A percentile compares a stretch with the other conserved stretches of the same genome.
Conservation (phyloP, 1,140 invertebrate species). For the Anastatus disparis region DNA sequence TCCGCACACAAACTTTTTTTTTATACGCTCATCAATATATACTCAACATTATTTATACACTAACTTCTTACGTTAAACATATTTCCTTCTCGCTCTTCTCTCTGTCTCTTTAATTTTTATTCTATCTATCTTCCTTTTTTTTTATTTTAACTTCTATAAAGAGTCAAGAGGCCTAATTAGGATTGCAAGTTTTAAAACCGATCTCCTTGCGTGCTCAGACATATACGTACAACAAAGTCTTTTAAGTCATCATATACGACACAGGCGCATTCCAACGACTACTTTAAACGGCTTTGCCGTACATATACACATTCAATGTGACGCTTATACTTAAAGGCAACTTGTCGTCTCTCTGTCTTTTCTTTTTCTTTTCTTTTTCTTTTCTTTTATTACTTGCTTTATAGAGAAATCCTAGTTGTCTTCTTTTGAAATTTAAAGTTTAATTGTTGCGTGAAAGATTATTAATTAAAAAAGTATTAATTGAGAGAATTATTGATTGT, state of each 20-base stretch:
- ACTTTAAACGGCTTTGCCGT: conserved; percentile 17
- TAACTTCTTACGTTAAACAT: too few species aligned
- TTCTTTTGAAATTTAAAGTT: too few species aligned
- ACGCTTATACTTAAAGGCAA: background rate
- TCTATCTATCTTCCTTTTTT: background rate
- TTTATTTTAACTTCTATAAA: too few species aligned
- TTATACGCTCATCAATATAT: too few species aligned
- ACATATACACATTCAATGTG: background rate
- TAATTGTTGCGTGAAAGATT: too few species aligned
- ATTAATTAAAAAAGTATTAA: too few species aligned
- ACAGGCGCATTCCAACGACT: conserved; percentile 24
- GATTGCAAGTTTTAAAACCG: background rate
- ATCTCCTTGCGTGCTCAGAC: background rate
- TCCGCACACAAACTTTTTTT: too few species aligned
- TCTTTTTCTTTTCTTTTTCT: background rate
- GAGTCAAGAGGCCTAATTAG: conserved; percentile 37
- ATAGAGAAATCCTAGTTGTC: too few species aligned
- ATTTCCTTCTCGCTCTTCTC: background rate
- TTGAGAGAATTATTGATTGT: too few species aligned
- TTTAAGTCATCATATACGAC: conserved; percentile 34
- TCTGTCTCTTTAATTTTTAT: background rate
- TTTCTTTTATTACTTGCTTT: background rate
- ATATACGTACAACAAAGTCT: conserved; percentile 21
- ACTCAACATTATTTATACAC: too few species aligned
- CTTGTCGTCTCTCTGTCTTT: background rate